A percentile compares a stretch with the other conserved stretches of the same genome.
These are phyloP conservation scores for Phoenicopterus ruber DNA, from an alignment of 2,113 vertebrate species.

Conservation along the genomic window DNA sequence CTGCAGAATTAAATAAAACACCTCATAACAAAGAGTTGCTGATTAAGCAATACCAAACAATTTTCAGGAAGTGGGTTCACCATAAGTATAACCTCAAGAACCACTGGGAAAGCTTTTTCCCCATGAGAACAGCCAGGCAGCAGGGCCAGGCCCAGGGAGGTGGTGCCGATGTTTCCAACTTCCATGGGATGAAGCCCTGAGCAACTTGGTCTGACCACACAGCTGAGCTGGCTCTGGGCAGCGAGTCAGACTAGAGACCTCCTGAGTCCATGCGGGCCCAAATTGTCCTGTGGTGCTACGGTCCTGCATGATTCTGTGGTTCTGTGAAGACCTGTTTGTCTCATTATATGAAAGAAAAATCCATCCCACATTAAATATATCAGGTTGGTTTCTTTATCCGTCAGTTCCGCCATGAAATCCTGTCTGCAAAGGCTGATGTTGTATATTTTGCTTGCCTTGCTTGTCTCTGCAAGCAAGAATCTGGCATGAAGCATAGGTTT, in stretches of 20 bases:
- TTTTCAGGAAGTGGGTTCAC: not conserved
- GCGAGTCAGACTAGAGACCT: not conserved
- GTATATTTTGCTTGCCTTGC: not conserved
- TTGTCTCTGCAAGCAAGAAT: not conserved
- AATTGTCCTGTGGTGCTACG: fast-evolving
- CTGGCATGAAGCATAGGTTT: not conserved
- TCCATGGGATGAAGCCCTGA: not conserved
- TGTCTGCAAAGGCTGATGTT: not conserved
- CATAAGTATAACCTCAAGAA: not conserved
- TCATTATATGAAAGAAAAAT: not conserved
- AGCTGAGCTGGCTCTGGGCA: not conserved
- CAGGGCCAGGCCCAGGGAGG: not conserved
- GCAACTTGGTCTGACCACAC: not conserved
- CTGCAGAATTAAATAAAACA: not conserved
- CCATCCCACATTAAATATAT: not conserved
- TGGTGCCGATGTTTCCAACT: fast-evolving
- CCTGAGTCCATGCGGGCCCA: fast-evolving
- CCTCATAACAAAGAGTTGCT: not conserved
- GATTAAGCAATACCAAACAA: not conserved
- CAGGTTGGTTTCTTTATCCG: not conserved
- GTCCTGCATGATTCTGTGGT: not conserved
- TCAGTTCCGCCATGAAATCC: not conserved
- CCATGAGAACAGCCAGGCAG: not conserved
- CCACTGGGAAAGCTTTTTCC: not conserved
- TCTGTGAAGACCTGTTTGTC: not conserved